These are phyloP conservation scores for Crocallis elinguaria DNA, from an alignment of 2,888 invertebrate genomes.

Conservation along the genomic window DNA sequence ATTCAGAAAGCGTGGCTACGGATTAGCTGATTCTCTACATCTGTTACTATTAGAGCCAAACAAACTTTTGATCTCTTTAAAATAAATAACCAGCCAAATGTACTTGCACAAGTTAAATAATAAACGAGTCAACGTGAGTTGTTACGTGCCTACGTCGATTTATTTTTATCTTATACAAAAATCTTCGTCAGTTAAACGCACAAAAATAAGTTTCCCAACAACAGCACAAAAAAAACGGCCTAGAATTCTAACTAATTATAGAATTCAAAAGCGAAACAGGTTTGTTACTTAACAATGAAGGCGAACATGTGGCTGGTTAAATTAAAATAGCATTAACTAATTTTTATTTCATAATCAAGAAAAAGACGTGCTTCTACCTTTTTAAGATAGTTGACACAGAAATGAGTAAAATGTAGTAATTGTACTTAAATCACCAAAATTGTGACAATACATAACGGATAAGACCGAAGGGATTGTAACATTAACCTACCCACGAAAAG, in stretches of 20 bases:
- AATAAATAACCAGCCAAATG: conserved; percentile 37
- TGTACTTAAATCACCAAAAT: too few relatives aligned
- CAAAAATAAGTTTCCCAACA: conserved; percentile 30
- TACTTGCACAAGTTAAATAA: conserved; percentile 11
- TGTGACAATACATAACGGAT: too few relatives aligned
- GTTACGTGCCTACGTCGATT: conserved; percentile 21
- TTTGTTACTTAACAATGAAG: not conserved
- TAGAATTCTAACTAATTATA: conserved; percentile 27
- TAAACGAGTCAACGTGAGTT: conserved; percentile 12
- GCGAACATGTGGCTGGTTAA: not conserved
- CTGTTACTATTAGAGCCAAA: not conserved
- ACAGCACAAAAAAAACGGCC: conserved; percentile 31
- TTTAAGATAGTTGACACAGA: too few relatives aligned
- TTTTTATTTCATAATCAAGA: too few relatives aligned
- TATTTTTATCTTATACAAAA: conserved; percentile 31
- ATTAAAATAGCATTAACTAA: not conserved
- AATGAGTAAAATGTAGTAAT: too few relatives aligned
- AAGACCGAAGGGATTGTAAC: not conserved
- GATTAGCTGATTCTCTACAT: not conserved
- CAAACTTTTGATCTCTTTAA: conserved; percentile 3
- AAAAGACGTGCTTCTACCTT: too few relatives aligned
- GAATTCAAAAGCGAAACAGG: conserved; percentile 16
- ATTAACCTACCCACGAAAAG: not conserved
- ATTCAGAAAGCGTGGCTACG: not conserved
- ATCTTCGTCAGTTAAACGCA: conserved; percentile 23